Percentiles rank a stretch among this genome's conserved stretches.
phyloP scores from a whole-genome alignment of 2,113 vertebrate species.

The Apaloderma vittatum region DNA sequence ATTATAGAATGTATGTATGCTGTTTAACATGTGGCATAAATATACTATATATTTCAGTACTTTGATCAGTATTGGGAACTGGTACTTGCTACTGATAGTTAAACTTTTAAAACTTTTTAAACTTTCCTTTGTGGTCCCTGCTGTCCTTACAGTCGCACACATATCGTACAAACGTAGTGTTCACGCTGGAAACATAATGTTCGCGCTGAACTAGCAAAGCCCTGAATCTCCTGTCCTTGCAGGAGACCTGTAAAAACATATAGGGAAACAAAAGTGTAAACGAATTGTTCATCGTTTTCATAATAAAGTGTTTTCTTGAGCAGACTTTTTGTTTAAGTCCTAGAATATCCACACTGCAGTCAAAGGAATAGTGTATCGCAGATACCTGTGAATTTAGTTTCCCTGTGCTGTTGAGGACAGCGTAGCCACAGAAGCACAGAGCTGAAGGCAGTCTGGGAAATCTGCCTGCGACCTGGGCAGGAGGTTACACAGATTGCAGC shows the following conservation, averaged over 20 bases:
- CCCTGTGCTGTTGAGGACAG: background rate
- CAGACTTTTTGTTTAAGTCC: background rate
- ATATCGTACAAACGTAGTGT: background rate
- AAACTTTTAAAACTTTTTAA: background rate
- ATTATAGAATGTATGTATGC: background rate
- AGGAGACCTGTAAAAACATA: background rate
- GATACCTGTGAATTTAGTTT: background rate
- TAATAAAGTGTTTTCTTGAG: background rate
- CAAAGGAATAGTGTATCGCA: background rate
- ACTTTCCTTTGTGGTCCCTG: background rate
- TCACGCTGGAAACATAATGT: background rate
- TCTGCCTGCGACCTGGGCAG: background rate
- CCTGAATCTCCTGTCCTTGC: background rate
- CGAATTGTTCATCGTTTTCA: background rate
- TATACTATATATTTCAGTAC: background rate
- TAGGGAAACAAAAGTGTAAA: background rate
- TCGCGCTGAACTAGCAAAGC: background rate
- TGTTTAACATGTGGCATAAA: background rate
- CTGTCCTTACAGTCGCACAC: background rate
- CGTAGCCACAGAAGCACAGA: background rate
- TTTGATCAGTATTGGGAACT: background rate
- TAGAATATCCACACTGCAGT: background rate
- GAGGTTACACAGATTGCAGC: background rate
- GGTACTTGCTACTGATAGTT: background rate
- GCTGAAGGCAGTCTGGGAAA: background rate